Evolutionary conservation across 2,797 vertebrate species (phyloP).

Genomic region (Danio choprae): DNA sequence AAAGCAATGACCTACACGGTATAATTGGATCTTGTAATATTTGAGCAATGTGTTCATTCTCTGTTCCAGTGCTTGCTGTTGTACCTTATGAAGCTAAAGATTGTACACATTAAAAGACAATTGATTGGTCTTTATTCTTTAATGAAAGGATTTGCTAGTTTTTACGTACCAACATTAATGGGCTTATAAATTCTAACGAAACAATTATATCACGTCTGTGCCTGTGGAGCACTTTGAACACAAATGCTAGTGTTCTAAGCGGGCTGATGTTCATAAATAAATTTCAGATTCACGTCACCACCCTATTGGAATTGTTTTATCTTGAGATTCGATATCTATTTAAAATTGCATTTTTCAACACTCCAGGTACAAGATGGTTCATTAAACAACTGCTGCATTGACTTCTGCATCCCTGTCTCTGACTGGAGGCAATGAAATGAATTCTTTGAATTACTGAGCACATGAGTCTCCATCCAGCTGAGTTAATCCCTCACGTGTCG

Average conservation of each 20-base stretch:
- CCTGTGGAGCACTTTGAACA: background rate
- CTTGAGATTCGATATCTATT: conserved; percentile 30
- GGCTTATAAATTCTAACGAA: background rate
- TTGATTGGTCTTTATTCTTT: background rate
- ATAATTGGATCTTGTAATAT: conserved; percentile 20
- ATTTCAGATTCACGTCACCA: background rate
- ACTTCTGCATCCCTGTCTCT: conserved; percentile 16
- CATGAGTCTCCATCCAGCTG: conserved; percentile 30
- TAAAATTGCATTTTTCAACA: conserved; percentile 16
- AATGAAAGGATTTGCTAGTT: background rate
- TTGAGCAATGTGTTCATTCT: background rate
- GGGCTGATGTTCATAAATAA: background rate
- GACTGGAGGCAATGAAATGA: conserved; percentile 34
- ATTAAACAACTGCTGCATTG: conserved; percentile 37
- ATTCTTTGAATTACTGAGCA: conserved; percentile 41
- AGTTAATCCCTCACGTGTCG: conserved; percentile 36
- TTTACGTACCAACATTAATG: background rate
- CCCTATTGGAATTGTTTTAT: background rate
- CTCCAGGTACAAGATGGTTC: conserved; percentile 12
- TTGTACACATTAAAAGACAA: background rate
- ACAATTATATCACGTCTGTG: background rate
- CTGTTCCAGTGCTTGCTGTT: background rate
- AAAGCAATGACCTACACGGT: conserved; percentile 12
- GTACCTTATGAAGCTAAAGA: background rate
- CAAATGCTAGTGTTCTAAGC: background rate